These are phyloP conservation scores for Dynastes maya DNA, from an alignment of 2,888 invertebrate species.

Conservation along the genomic window DNA sequence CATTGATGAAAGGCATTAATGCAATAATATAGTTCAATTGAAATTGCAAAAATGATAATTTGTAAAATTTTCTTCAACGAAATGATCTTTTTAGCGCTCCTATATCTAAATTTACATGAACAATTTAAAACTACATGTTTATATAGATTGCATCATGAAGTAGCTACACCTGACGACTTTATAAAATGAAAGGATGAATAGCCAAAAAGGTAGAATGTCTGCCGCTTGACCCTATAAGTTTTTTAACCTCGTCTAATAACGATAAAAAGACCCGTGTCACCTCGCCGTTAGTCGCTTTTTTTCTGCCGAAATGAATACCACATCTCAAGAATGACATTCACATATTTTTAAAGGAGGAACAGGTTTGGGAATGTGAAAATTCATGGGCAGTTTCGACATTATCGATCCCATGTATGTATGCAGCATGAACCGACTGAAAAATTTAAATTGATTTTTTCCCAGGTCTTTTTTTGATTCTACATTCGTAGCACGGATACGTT, in stretches of 20 bases:
- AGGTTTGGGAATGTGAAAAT: slow-evolving; percentile 36
- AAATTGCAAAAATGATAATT: too few species aligned
- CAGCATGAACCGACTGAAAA: not conserved
- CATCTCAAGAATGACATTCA: slow-evolving; percentile 29
- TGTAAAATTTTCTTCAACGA: too few species aligned
- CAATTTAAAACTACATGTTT: too few species aligned
- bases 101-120: too few species aligned
- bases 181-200: slow-evolving; percentile 24
- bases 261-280: slow-evolving; percentile 24
- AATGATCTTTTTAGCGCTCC: too few species aligned
- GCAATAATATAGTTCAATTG: too few species aligned
- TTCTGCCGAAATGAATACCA: slow-evolving; percentile 9
- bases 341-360: slow-evolving; percentile 29
- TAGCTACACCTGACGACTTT: not conserved
- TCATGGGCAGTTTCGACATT: slow-evolving; percentile 37
- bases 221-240: slow-evolving; percentile 28
- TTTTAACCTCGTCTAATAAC: slow-evolving; percentile 24
- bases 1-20: too few species aligned
- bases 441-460: slow-evolving; percentile 2
- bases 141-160: too few species aligned
- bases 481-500: not conserved
- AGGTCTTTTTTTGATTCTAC: not conserved
- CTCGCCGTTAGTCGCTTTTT: slow-evolving; percentile 28
- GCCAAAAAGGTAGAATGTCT: slow-evolving; percentile 9
- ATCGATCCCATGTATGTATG: not conserved